These are phyloP conservation scores for Darevskia mixta DNA, from an alignment of 2,797 vertebrate genomes.

Conservation along the genomic window DNA sequence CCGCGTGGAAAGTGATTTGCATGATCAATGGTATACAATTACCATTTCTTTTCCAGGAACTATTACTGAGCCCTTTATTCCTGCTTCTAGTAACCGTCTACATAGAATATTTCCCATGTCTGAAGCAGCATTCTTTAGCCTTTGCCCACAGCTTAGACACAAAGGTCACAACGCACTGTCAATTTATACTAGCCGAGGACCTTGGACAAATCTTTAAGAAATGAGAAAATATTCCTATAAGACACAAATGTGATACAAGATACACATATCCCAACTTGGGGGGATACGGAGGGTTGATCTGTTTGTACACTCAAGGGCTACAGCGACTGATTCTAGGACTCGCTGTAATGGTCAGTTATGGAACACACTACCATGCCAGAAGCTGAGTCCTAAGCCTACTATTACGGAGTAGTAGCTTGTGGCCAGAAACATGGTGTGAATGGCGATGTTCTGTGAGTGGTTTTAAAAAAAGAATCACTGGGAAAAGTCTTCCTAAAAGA, in stretches of 20 bases:
- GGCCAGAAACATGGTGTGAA: neutral
- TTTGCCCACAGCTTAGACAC: neutral
- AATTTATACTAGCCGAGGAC: neutral
- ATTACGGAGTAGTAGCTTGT: neutral
- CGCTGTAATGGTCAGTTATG: neutral
- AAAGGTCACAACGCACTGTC: neutral
- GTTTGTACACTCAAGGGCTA: neutral
- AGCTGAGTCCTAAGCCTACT: neutral
- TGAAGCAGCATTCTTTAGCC: neutral
- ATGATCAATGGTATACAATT: slow-evolving; percentile 46
- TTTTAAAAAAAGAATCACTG: neutral
- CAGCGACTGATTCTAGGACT: neutral
- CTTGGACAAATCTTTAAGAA: neutral
- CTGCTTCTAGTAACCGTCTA: neutral
- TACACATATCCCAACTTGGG: neutral
- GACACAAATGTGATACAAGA: neutral
- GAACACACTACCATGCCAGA: neutral
- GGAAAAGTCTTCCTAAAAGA: neutral
- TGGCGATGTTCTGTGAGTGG: too few species aligned
- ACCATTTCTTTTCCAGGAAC: neutral
- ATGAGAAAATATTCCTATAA: neutral
- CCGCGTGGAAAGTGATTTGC: slow-evolving; percentile 51
- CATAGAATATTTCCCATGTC: neutral
- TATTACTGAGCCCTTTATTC: neutral
- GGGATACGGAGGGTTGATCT: neutral